Base-by-base conservation (phyloP, 2,113 vertebrate species). In the Zapus hudsonius region DNA sequence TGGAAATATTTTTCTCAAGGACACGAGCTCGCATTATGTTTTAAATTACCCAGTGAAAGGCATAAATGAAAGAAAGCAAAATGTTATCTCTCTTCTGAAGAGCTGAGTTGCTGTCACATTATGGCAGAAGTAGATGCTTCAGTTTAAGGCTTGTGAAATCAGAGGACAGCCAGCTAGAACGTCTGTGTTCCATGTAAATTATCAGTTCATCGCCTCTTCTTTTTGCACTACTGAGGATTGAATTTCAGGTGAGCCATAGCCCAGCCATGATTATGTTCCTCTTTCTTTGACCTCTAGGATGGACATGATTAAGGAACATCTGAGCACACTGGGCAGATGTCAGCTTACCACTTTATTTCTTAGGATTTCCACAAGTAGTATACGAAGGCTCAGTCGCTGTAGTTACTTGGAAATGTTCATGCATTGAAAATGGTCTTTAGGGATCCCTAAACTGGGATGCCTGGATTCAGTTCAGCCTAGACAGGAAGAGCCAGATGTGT, bases 241-340 rank as follows among this genome's bases (percentile, higher is more conserved):
- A 52, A 52, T 12, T 12, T 47, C 7, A 47, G 47, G 47, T 52
- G 52, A 52, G 6, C 52, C 16, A 52, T 52, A 52, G 52, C 52
- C 52, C 11, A 52, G 52, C 7, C 52, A 10, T 52, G 52, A 52
- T 52, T 55, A 38, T 25, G 27, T 86, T 90, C 89, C 44, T 82
- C 89, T 90, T 92, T 69, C 66, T 73, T 55, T 44, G 52, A 67
- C 82, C 87, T 75, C n/a, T 78, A 55, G 66, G 55, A 57, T 79
- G 94, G 83, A 59, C 27, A 67, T 36, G 31, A 64, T 38, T 91
- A 67, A 89, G 83, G 7, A 84, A 82, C 89, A 81, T 88, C 92
- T 33, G 8, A 78, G 67, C 33, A 89, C 8, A 44, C 23, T 85
- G 93, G 44, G 67, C 47, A 74, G 83, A 87, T 87, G 33, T 92